Base-by-base conservation (phyloP, 2,113 vertebrate genomes). In the Stomatorhinus ivindoensis region DNA sequence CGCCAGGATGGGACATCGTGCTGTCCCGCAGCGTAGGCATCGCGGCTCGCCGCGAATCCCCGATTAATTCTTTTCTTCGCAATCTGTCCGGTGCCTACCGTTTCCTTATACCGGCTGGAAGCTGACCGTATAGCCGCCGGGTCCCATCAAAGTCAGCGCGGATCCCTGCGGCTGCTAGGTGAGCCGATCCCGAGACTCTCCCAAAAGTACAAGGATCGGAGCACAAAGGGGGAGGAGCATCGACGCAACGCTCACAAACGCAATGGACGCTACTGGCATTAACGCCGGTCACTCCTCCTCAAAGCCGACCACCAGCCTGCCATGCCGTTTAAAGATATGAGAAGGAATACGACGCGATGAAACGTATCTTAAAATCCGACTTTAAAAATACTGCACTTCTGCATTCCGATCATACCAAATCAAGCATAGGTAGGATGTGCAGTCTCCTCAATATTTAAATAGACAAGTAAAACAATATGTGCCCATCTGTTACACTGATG, bases 21-120 rank as follows among this genome's bases (percentile, higher is more conserved):
- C 96, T 96, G 95, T 99, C 98, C 95, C 98, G 96, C 96, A 97
- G 96, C 89, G 98, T 99, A 94, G 98, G 98, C 98, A 99, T 99
- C 89, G 92, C 86, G 91, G 92, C 21, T 86, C 42, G n/a, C n/a
- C 17, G 85, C 39, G 15, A 21, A 42, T 58, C 31, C 17, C 21
- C 15, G 39, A 21, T 87, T 35, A 61, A 53, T 86, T n/a, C 15
- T 51, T 11, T 53, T 17, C 46, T 86, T 19, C 27, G 44, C 48
- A 46, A 35, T 53, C 15, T 46, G 2, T 7, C n/a, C 48, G 17
- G 11, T 13, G 42, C 21, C 9, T 47, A 10, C 44, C 10, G 44
- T 47, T 10, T 44, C 19, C 82, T 47, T 47, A 24, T 15, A 21
- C 82, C 42, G 82, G 39, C 19, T 44, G 24, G 42, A 47, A 24